These are phyloP conservation scores for Eupithecia insigniata DNA, from an alignment of 2,888 invertebrate genomes.

Conservation along the genomic window DNA sequence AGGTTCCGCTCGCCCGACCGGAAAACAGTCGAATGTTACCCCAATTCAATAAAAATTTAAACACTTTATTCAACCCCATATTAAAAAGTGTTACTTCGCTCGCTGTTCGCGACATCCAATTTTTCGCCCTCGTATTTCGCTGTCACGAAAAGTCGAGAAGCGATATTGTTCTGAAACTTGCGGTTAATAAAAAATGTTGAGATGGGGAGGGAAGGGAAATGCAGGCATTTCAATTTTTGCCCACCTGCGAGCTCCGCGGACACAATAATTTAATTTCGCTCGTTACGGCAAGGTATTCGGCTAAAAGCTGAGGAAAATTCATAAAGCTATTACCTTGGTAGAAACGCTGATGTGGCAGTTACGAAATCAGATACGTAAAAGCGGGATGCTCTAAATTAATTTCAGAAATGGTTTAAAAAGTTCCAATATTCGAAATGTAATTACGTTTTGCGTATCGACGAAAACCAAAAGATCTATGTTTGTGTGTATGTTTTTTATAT, in stretches of 20 bases:
- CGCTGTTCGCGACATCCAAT: slow-evolving; percentile 50
- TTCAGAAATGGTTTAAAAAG: slow-evolving; percentile 38
- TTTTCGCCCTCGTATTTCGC: slow-evolving; percentile 41
- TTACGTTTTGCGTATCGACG: too few species aligned
- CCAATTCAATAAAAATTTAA: slow-evolving; percentile 46
- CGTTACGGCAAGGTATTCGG: slow-evolving; percentile 64
- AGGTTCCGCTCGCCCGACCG: slow-evolving; percentile 38
- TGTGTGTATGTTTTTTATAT: too few species aligned
- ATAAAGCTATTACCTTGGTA: slow-evolving; percentile 70
- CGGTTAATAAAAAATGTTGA: slow-evolving; percentile 44
- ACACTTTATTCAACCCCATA: slow-evolving; percentile 33
- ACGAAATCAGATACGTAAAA: slow-evolving; percentile 49
- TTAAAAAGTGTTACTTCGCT: slow-evolving; percentile 31
- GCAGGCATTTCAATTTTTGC: slow-evolving; percentile 57
- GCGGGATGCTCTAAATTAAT: slow-evolving; percentile 64
- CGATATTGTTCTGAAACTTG: slow-evolving; percentile 39
- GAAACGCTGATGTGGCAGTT: slow-evolving; percentile 67
- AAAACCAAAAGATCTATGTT: too few species aligned
- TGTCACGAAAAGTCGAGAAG: slow-evolving; percentile 45
- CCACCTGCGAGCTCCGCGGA: slow-evolving; percentile 57
- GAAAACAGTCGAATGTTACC: slow-evolving; percentile 34
- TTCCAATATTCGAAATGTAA: not conserved
- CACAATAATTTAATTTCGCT: slow-evolving; percentile 72
- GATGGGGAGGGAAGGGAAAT: slow-evolving; percentile 42
- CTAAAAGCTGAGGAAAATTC: slow-evolving; percentile 70